Evolutionary conservation across 2,797 vertebrate genomes (phyloP), one percentile per base, ranked within the genome.

Genomic region (Simalia tracyae): DNA sequence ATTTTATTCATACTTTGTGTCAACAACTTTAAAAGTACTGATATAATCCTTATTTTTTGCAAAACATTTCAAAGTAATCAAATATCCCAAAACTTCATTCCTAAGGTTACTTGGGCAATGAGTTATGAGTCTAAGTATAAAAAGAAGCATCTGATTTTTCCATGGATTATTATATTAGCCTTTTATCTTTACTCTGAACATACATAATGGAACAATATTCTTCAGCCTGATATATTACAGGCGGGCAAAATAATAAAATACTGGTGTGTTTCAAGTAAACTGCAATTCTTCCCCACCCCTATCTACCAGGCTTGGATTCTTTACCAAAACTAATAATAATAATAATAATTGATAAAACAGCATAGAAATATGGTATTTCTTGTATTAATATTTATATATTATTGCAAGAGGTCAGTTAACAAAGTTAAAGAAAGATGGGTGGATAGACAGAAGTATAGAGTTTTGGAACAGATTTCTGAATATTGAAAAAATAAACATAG

Each of bases 151-250:
- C 88, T 95, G 93, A 90, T 90, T 93, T 94, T 22, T 93, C 36
- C 17, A 90, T 94, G n/a, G 59, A 88, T 24, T 42, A 59, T 68
- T 61, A 50, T n/a, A 57, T 61, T 76, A 76, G 42, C 31, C 54
- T 91, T 94, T 90, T 91, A 64, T 91, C 60, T 94, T 0, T 0
- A 81, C 87, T 91, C 15, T 57, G 68, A 76, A 15, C 7, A 60
- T 4, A 90, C 2, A 85, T 94, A 92, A 60, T 94, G 90, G 61
- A 60, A 84, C 54, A 68, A 0, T 2, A 84, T 42, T 66, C 89
- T 76, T 87, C 90, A 84, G 84, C 93, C 54, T 95, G 92, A 94
- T 92, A 89, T 86, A 93, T 64, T 63, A 91, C 92, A 96, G 90
- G 46, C 87, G 94, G 64, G 57, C 85, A 88, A 36, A 11, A 95